Percentiles rank a stretch among this genome's conserved stretches.
phyloP scores from a whole-genome alignment of 2,797 vertebrate genomes.

The Falco cherrug region DNA sequence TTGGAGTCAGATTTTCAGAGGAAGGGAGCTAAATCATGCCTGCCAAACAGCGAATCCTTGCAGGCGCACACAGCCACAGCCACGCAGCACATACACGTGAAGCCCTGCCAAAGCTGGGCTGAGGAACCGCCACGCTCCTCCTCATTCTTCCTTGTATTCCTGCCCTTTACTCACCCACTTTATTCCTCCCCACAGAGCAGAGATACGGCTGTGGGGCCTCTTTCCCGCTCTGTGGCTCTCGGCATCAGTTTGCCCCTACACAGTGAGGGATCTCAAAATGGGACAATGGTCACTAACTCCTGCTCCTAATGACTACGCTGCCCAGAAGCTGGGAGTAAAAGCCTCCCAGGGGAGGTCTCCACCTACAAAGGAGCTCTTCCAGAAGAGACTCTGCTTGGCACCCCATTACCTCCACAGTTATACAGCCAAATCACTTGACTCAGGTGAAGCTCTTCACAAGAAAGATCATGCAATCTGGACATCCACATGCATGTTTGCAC shows the following conservation, averaged over 20 bases:
- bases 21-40: not conserved
- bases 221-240: not conserved
- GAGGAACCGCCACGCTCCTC: not conserved
- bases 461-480: not conserved
- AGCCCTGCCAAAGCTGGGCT: slow-evolving; percentile 5
- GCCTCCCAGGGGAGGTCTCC: not conserved
- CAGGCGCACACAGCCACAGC: not conserved
- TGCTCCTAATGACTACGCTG: not conserved
- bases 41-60: not conserved
- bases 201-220: not conserved
- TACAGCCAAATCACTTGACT: not conserved
- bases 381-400: not conserved
- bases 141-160: not conserved
- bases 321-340: not conserved
- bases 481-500: fast-evolving
- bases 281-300: not conserved
- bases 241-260: not conserved
- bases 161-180: not conserved
- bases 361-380: not conserved
- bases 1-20: slow-evolving; percentile 36
- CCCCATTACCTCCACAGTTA: not conserved
- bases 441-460: not conserved
- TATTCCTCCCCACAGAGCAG: not conserved
- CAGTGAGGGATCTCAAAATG: not conserved
- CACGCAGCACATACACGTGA: fast-evolving